These are phyloP conservation scores for Zaprionus lachaisei DNA, from an alignment of 1,140 invertebrate species.

Conservation along the genomic window DNA sequence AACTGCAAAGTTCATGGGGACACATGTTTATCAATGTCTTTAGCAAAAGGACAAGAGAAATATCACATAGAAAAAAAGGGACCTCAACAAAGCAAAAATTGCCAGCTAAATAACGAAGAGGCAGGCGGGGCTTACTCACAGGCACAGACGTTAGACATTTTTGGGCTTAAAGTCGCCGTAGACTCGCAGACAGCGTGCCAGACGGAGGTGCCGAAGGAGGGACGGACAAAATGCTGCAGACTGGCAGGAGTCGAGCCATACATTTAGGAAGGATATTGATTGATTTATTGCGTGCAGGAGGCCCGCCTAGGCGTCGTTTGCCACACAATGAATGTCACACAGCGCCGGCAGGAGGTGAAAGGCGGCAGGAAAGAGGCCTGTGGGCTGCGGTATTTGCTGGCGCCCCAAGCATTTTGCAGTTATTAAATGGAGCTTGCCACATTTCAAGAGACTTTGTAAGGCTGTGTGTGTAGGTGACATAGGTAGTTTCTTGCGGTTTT, in stretches of 20 bases:
- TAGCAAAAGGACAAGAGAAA: constrained; percentile 25
- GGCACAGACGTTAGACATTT: constrained; percentile 43
- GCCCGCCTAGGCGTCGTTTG: constrained; percentile 41
- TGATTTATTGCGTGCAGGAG: constrained; percentile 63
- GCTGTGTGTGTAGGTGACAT: neutral
- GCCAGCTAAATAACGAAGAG: constrained; percentile 43
- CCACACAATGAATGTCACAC: constrained; percentile 59
- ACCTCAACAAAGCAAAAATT: constrained; percentile 16
- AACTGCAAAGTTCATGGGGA: constrained; percentile 51
- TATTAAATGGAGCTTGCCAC: constrained; percentile 32
- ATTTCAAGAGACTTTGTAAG: neutral
- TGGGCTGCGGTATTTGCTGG: constrained; percentile 29
- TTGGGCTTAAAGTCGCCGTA: constrained; percentile 39
- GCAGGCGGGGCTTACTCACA: constrained; percentile 38
- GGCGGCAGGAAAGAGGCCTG: constrained; percentile 4
- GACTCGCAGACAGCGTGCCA: constrained; percentile 30
- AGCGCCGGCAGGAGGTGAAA: constrained; percentile 27
- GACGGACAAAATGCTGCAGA: neutral
- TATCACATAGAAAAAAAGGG: constrained; percentile 6
- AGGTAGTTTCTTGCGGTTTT: neutral
- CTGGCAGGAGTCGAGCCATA: constrained; percentile 25
- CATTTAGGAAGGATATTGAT: constrained; percentile 60
- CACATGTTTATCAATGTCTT: constrained; percentile 61
- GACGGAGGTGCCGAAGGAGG: constrained; percentile 4
- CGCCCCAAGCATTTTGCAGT: constrained; percentile 28